Evolutionary conservation across 2,113 vertebrate genomes (phyloP), one percentile per base, ranked within the genome.

Genomic region (Clarias macrocephalus): DNA sequence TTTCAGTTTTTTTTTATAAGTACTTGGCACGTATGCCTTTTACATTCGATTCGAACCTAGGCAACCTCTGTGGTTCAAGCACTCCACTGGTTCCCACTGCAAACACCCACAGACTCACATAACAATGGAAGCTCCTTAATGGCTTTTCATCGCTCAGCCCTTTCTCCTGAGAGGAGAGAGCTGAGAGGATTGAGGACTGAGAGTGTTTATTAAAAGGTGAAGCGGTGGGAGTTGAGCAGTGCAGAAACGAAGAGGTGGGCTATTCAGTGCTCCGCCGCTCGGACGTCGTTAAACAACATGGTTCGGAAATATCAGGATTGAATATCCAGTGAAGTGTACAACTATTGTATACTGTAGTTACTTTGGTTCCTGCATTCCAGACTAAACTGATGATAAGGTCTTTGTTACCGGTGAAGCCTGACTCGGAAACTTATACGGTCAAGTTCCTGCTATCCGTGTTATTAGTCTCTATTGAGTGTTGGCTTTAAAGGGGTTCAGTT

Each of bases 201-300:
- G 75, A 88, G 65, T 82, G 86, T 89, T 90, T 85, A 90, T 91
- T 87, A 90, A 88, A 75, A 37, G 23, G 65, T 82, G 56, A 62
- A 85, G 59, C 87, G 80, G 54, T 80, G 19, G 25, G 56, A 82
- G 77, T 79, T 62, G 30, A 86, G 81, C 72, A 56, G 48, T 48
- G 48, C 42, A 73, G 30, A 6, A 37, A 59, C 56, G 68, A 21
- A 25, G 28, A 57, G 76, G 57, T 60, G 28, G 28, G 59, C 13
- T 80, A 80, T 80, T 86, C 30, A 21, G 19, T 56, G 59, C 62
- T 80, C 13, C 42, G 28, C 21, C 30, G 9, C 60, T 70, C 9
- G 21, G 56, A 81, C 19, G 10, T 75, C 5, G 56, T 80, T 84
- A 63, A 28, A 89, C 65, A 63, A 33, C 28, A 57, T 54, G 7